phyloP scores from a whole-genome alignment of 2,113 vertebrate species.

The Drymodes brunneopygia region DNA sequence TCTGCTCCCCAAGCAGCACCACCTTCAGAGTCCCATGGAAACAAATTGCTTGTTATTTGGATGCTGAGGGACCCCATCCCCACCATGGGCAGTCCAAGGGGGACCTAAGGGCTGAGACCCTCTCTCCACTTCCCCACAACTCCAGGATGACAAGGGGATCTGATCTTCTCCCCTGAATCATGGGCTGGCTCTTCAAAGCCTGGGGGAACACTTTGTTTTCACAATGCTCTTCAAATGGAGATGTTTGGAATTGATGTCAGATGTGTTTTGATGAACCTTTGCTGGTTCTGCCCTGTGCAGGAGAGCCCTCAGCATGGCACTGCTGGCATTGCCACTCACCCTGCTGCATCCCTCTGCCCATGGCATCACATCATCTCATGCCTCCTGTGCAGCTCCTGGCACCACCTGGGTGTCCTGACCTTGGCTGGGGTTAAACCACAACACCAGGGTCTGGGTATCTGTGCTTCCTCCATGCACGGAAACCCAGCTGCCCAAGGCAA shows the following conservation, averaged over 20 bases:
- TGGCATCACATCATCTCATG: background rate
- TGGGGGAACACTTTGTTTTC: background rate
- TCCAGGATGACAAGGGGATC: background rate
- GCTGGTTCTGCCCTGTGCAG: background rate
- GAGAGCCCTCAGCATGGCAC: rapidly evolving
- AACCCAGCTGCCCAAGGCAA: background rate
- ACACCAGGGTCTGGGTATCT: rapidly evolving
- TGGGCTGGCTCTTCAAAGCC: background rate
- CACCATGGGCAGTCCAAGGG: rapidly evolving
- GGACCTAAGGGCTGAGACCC: background rate
- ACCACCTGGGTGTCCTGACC: background rate
- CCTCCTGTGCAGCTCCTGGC: background rate
- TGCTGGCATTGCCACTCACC: background rate
- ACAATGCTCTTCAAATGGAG: background rate
- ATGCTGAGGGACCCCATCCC: background rate
- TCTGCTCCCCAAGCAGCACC: background rate
- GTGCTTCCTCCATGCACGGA: background rate
- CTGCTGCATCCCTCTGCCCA: background rate
- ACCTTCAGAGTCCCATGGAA: background rate
- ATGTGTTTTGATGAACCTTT: background rate
- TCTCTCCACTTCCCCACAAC: background rate
- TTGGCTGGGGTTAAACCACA: background rate
- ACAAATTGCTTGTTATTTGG: rapidly evolving
- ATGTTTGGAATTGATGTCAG: rapidly evolving
- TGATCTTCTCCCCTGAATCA: background rate